phyloP scores from a whole-genome alignment of 2,797 vertebrate species.

The Nothura maculosa region DNA sequence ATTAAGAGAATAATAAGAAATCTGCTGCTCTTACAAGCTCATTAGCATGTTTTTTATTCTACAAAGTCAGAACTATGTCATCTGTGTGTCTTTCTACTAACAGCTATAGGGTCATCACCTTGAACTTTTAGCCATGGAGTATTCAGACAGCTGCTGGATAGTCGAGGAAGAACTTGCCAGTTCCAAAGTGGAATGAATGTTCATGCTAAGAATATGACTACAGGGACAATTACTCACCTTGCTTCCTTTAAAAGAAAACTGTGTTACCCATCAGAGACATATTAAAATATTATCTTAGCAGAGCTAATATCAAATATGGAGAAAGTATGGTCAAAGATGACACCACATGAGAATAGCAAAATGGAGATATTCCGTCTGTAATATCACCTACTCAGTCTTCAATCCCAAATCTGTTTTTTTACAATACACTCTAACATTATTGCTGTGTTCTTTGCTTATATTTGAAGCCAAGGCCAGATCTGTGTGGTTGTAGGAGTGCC shows the following conservation, averaged over 20 bases:
- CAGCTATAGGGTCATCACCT: background rate
- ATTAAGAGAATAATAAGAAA: background rate
- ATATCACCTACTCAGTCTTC: background rate
- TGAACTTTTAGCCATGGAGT: conserved; percentile 2
- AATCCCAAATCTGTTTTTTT: background rate
- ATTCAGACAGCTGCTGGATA: background rate
- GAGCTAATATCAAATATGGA: background rate
- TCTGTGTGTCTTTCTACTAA: background rate
- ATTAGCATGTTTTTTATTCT: background rate
- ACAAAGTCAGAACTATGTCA: background rate
- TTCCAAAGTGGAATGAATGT: conserved; percentile 3
- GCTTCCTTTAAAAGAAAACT: background rate
- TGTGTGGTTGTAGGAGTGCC: background rate
- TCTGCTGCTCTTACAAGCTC: background rate
- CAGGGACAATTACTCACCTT: background rate
- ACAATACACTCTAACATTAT: background rate
- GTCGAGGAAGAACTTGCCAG: conserved; percentile 21
- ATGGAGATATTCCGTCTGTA: background rate
- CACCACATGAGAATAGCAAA: background rate
- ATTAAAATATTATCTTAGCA: background rate
- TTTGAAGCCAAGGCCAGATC: background rate
- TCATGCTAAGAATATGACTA: conserved; percentile 11
- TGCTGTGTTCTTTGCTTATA: background rate
- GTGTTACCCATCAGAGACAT: background rate
- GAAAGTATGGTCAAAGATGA: background rate